These are phyloP conservation scores for Mesorhabditis belari DNA, from an alignment of 2,888 invertebrate genomes.

Conservation along the genomic window DNA sequence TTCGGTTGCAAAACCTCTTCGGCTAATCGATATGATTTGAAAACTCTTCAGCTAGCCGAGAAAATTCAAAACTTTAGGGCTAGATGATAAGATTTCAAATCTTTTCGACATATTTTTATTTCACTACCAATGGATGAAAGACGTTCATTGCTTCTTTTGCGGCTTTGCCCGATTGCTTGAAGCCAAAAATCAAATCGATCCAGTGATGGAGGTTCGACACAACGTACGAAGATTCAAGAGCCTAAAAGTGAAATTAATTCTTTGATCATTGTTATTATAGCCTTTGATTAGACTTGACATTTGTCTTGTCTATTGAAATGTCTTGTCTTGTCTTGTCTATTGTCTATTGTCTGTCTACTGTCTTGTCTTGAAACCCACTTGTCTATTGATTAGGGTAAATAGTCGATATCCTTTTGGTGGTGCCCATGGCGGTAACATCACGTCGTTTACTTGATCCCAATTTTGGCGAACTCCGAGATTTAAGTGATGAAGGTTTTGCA, in stretches of 20 bases:
- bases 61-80: too few relatives aligned
- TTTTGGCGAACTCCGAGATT: constrained; percentile 80
- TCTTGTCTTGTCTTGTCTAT: too few relatives aligned
- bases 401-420: constrained; percentile 89
- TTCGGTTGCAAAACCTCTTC: too few relatives aligned
- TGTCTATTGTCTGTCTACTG: too few relatives aligned
- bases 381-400: constrained; percentile 83
- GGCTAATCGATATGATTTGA: too few relatives aligned
- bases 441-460: constrained; percentile 80
- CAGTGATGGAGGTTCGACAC: constrained; percentile 78
- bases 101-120: too few relatives aligned
- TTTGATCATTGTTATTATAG: not conserved
- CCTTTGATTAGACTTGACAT: too few relatives aligned
- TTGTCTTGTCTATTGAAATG: too few relatives aligned
- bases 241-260: not conserved
- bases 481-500: constrained; percentile 56
- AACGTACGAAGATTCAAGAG: constrained; percentile 14
- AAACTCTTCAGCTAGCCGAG: too few relatives aligned
- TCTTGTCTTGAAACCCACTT: too few relatives aligned
- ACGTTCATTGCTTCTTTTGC: constrained; percentile 83
- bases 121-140: constrained; percentile 72
- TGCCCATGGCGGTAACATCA: constrained; percentile 78
- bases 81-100: too few relatives aligned
- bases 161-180: constrained; percentile 73
- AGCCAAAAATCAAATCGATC: constrained; percentile 97